phyloP scores from a whole-genome alignment of 1,140 invertebrate genomes.

The Mercenaria mercenaria region DNA sequence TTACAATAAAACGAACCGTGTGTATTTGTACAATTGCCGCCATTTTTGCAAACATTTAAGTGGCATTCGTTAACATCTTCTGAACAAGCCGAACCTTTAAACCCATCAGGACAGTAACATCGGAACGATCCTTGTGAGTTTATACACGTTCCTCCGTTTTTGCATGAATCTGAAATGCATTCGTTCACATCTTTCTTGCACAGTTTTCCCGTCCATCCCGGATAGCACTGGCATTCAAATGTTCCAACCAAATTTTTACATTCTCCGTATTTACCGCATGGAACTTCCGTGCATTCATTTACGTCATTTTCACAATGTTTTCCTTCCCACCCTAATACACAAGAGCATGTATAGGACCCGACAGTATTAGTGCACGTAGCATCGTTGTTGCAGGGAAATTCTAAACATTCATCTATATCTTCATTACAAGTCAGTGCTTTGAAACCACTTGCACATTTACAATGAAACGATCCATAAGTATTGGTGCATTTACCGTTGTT shows the following conservation, averaged over 20 bases:
- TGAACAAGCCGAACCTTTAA: slow-evolving; percentile 95
- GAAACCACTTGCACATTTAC: slow-evolving; percentile 85
- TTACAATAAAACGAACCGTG: slow-evolving; percentile 88
- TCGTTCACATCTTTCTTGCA: slow-evolving; percentile 67
- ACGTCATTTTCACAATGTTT: slow-evolving; percentile 89
- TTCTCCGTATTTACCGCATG: slow-evolving; percentile 93
- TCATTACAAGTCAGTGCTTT: slow-evolving; percentile 38
- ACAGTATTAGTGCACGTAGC: slow-evolving; percentile 42
- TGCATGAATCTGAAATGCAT: slow-evolving; percentile 68
- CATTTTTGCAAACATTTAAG: slow-evolving; percentile 68
- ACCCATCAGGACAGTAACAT: slow-evolving; percentile 91
- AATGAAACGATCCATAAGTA: slow-evolving; percentile 21
- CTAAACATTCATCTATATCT: slow-evolving; percentile 71
- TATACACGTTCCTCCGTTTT: slow-evolving; percentile 72
- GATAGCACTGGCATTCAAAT: slow-evolving; percentile 51
- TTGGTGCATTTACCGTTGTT: slow-evolving; percentile 68
- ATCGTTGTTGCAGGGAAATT: slow-evolving; percentile 89
- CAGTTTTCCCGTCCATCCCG: slow-evolving; percentile 50
- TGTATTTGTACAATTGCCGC: slow-evolving; percentile 43
- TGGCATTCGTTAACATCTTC: slow-evolving; percentile 71
- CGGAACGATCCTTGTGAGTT: slow-evolving; percentile 46
- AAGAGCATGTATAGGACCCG: slow-evolving; percentile 36
- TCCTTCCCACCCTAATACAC: slow-evolving; percentile 32
- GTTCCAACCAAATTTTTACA: slow-evolving; percentile 45
- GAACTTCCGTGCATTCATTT: slow-evolving; percentile 94